Percentiles rank a stretch among this genome's conserved stretches.
Conservation (phyloP, 2,888 invertebrate species). For the Pseudococcus longispinus region DNA sequence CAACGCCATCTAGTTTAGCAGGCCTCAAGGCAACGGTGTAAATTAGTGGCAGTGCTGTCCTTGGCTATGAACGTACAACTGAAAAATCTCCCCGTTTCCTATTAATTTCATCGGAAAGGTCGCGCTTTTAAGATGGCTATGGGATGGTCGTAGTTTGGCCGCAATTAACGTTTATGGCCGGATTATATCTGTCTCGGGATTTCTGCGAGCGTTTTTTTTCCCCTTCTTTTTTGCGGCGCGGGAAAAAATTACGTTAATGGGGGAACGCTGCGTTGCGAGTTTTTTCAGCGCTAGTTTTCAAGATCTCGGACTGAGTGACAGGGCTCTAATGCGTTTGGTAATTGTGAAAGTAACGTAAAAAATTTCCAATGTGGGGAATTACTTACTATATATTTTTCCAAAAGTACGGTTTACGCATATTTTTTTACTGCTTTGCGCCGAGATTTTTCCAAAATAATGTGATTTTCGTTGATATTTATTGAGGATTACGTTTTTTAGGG, state of each 20-base stretch:
- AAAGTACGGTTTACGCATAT: background rate
- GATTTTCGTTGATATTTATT: background rate
- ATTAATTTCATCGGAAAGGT: slow-evolving; percentile 32
- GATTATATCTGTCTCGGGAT: background rate
- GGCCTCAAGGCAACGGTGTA: slow-evolving; percentile 6
- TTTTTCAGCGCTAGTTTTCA: background rate
- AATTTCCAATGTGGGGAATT: background rate
- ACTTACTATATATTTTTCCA: background rate
- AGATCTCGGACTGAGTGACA: background rate
- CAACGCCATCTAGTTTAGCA: slow-evolving; percentile 22
- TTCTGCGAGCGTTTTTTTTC: background rate
- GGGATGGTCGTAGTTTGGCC: slow-evolving; percentile 1
- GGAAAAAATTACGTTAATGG: background rate
- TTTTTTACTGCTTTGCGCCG: background rate
- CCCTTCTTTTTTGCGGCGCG: background rate
- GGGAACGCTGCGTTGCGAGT: background rate
- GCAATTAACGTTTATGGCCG: background rate
- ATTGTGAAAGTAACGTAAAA: background rate
- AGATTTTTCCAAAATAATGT: background rate
- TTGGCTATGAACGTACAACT: background rate
- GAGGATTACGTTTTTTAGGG: background rate
- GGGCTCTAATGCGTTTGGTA: slow-evolving; percentile 1
- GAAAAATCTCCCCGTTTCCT: slow-evolving; percentile 1
- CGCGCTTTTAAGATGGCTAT: slow-evolving; percentile 27
- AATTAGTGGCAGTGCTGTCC: slow-evolving; percentile 17